phyloP scores from a whole-genome alignment of 2,797 vertebrate genomes.

The Halcyon leucocephala region DNA sequence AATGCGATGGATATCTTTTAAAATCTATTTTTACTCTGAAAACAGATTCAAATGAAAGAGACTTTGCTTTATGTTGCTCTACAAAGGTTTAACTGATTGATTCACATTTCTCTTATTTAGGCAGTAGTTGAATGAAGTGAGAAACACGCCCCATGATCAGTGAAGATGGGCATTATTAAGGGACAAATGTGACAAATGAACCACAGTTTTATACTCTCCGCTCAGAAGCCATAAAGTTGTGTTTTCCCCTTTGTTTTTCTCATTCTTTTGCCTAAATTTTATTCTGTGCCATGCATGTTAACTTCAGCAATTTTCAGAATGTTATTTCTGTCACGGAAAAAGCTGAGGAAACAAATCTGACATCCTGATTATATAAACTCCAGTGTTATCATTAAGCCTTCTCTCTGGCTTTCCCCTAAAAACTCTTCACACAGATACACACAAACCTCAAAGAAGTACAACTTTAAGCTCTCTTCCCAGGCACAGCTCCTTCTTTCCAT shows the following conservation, averaged over 20 bases:
- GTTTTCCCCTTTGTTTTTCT: not conserved
- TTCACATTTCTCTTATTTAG: not conserved
- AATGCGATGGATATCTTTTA: not conserved
- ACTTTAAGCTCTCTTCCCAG: not conserved
- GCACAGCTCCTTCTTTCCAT: not conserved
- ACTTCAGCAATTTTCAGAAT: not conserved
- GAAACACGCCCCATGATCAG: not conserved
- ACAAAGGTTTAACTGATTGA: not conserved
- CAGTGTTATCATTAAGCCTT: not conserved
- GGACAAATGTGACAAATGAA: not conserved
- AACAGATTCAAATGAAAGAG: not conserved
- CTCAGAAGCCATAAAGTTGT: not conserved
- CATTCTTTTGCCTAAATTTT: not conserved
- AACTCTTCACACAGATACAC: too few relatives aligned
- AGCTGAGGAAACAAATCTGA: not conserved
- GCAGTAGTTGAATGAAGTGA: not conserved
- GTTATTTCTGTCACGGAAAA: not conserved
- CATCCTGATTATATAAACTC: not conserved
- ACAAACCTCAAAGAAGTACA: not conserved
- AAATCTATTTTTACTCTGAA: not conserved
- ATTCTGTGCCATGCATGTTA: not conserved
- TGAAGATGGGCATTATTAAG: fast-evolving
- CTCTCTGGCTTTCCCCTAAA: not conserved
- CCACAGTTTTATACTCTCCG: not conserved
- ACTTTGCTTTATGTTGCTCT: not conserved